Conservation (phyloP, 2,888 invertebrate genomes). For the Cosmorhoe ocellata region DNA sequence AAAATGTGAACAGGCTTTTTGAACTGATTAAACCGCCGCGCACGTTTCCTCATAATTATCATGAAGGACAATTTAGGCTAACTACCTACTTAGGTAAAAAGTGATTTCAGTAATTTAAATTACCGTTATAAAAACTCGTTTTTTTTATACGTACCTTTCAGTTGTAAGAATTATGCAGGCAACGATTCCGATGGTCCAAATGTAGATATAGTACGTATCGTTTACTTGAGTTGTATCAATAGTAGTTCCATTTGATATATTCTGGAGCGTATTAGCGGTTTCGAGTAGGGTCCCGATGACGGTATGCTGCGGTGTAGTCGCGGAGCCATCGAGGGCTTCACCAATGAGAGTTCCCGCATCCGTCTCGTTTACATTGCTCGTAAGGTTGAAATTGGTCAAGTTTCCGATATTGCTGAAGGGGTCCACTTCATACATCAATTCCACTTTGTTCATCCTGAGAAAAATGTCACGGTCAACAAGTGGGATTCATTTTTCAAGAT, state of each 20-base stretch:
- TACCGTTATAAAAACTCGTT: too few relatives aligned
- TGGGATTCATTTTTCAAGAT: too few relatives aligned
- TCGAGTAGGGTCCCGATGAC: constrained; percentile 57
- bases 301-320: constrained; percentile 45
- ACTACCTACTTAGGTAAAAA: too few relatives aligned
- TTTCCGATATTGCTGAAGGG: constrained; percentile 6
- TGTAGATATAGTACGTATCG: constrained; percentile 70
- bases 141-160: constrained; percentile 68
- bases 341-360: constrained; percentile 16
- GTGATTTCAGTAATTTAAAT: too few relatives aligned
- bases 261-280: constrained; percentile 53
- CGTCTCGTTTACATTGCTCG: constrained; percentile 28
- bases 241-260: constrained; percentile 48
- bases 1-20: too few relatives aligned
- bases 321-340: constrained; percentile 22
- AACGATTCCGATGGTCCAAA: constrained; percentile 83
- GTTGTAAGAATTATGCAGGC: constrained; percentile 84
- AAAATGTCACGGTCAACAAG: constrained; percentile 2
- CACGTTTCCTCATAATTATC: too few relatives aligned
- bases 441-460: constrained; percentile 73
- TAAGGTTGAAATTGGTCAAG: constrained; percentile 15
- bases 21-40: too few relatives aligned
- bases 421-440: constrained; percentile 37
- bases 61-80: too few relatives aligned
- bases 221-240: constrained; percentile 45